Conservation (phyloP, 2,113 vertebrate species). For the Nipponia nippon region DNA sequence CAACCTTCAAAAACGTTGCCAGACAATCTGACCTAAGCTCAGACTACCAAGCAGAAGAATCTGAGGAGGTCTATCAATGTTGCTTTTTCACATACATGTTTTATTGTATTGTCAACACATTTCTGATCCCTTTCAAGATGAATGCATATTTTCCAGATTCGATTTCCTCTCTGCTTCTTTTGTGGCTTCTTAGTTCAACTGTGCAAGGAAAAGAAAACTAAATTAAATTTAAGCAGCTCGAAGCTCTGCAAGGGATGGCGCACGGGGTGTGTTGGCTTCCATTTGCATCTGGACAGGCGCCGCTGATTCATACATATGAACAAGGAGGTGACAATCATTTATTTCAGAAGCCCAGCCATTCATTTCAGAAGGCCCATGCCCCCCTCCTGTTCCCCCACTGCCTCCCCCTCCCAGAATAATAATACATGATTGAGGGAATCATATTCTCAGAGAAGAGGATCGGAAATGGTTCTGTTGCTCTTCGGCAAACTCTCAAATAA, state of each 20-base stretch:
- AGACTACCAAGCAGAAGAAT: not conserved
- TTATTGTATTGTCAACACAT: not conserved
- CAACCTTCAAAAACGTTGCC: not conserved
- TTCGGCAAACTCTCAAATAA: conserved; percentile 18
- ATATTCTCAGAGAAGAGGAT: conserved; percentile 8
- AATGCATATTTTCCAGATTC: not conserved
- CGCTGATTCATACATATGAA: not conserved
- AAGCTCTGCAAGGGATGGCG: not conserved
- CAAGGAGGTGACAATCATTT: conserved; percentile 21
- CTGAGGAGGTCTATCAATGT: not conserved
- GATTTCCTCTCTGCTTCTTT: conserved; percentile 1
- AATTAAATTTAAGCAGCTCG: not conserved
- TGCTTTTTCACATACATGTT: not conserved
- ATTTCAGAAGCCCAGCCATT: not conserved
- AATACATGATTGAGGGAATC: not conserved
- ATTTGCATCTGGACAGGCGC: not conserved
- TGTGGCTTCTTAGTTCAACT: not conserved
- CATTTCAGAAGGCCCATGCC: not conserved
- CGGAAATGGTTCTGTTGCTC: not conserved
- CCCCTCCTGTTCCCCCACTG: not conserved
- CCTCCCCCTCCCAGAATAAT: not conserved
- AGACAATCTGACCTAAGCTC: not conserved
- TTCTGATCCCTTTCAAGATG: not conserved
- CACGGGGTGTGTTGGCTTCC: not conserved
- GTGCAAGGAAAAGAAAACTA: not conserved